Conservation (phyloP, 2,888 invertebrate species). For the Caenorhabditis imperialis region DNA sequence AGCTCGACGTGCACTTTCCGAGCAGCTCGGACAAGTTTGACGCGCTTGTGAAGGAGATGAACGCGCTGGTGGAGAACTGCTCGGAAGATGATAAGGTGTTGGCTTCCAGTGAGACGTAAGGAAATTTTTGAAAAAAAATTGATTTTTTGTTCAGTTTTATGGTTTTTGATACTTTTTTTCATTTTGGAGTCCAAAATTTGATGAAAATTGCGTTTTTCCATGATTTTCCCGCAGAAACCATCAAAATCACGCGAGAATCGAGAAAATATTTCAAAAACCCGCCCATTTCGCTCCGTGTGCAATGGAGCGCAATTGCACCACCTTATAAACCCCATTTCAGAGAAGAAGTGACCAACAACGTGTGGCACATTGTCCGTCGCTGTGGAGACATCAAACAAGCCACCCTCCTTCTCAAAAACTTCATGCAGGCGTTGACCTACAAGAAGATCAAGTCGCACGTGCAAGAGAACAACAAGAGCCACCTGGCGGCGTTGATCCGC, state of each 20-base stretch:
- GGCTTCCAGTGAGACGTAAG: constrained; percentile 23
- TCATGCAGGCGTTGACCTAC: constrained; percentile 43
- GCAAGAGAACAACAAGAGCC: constrained; percentile 42
- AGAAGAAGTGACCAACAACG: constrained; percentile 54
- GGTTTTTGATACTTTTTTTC: no score
- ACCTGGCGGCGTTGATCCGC: constrained; percentile 33
- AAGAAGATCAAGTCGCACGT: constrained; percentile 47
- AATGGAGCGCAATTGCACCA: no score
- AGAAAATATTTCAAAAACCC: no score
- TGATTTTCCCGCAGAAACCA: no score
- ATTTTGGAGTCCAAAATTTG: no score
- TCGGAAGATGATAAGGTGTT: constrained; percentile 42
- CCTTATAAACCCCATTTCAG: no score
- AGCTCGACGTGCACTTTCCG: constrained; percentile 37
- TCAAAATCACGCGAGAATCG: no score
- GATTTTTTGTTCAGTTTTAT: no score
- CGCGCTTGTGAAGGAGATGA: constrained; percentile 32
- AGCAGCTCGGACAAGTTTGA: constrained; percentile 13
- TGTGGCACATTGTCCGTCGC: constrained; percentile 45
- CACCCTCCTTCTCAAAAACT: constrained; percentile 31
- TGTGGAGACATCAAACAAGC: constrained; percentile 37
- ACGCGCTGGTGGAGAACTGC: constrained; percentile 23
- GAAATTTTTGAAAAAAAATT: no score
- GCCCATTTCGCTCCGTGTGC: no score
- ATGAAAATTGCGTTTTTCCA: no score